Evolutionary conservation across 2,113 vertebrate species (phyloP), one percentile per base, ranked within the genome.

Genomic region (Hipposideros armiger): DNA sequence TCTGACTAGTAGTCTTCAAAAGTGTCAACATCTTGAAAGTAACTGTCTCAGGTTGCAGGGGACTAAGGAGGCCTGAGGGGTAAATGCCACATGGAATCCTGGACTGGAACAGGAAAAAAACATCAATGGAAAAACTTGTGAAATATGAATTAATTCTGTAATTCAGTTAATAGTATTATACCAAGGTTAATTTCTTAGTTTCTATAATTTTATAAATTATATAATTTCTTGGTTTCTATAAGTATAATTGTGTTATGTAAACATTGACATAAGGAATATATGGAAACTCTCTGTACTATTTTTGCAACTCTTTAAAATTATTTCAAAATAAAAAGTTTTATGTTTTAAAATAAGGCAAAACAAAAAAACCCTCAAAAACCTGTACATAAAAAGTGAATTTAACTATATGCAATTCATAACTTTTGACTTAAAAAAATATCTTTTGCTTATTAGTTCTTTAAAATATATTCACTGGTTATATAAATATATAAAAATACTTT

Each of bases 291-390:
- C 47, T 81, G 11, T 56, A 50, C 30, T 67, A 32, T 76, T 50
- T 91, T 60, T 87, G 10, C 40, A 90, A 81, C 28, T 81, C 40
- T 88, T 70, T 86, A 86, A 72, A 90, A 50, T 74, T 40, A 52
- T 60, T 15, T 90, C 73, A 86, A 78, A 90, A 86, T 45, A 56
- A 58, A n/a, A 76, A 54, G 11, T 60, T 28, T 73, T 52, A 58
- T 52, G 1, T 69, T 82, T 36, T 73, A 24, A 69, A 82, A 73
- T 2, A 82, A 88, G 70, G 47, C 16, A 47, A 81, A 73, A 24
- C 22, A 60, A 32, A 88, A 76, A 73, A 30, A 6, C 5, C 6
- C 22, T 69, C n/a, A 56, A 26, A 64, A 28, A 40, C 3, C 9
- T 64, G 10, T 62, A 64, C 40, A 50, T 36, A 36, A 66, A n/a